Conservation (phyloP, 2,888 invertebrate species). For the Caradrina kadenii region DNA sequence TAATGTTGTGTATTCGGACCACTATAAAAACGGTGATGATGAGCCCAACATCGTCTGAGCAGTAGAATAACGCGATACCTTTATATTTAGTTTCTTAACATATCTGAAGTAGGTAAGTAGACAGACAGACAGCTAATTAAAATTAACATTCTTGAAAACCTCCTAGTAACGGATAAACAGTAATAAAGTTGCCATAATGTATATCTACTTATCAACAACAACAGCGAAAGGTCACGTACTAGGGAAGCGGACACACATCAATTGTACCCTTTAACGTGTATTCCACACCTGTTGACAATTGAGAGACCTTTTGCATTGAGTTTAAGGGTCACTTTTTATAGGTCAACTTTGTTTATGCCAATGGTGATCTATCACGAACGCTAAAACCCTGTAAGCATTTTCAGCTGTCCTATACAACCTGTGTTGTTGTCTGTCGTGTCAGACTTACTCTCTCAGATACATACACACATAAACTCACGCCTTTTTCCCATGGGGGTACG, state of each 20-base stretch:
- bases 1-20: neutral
- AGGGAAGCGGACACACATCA: conserved; percentile 64
- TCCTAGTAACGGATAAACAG: conserved; percentile 29
- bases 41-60: neutral
- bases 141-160: conserved; percentile 51
- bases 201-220: conserved; percentile 43
- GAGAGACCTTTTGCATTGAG: conserved; percentile 36
- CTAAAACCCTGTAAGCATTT: neutral
- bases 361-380: conserved; percentile 38
- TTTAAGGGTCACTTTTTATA: conserved; percentile 27
- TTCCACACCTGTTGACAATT: conserved; percentile 62
- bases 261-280: conserved; percentile 61
- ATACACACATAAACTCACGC: too few relatives aligned
- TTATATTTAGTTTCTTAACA: neutral
- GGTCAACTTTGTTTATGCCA: conserved; percentile 9
- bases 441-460: too few relatives aligned
- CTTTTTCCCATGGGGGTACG: too few relatives aligned
- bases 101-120: neutral
- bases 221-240: conserved; percentile 64
- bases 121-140: conserved; percentile 25
- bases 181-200: conserved; percentile 46
- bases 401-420: neutral
- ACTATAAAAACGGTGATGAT: neutral
- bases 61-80: neutral
- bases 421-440: neutral